Evolutionary conservation across 2,888 invertebrate genomes (phyloP).

Genomic region (Sisyra terminalis): DNA sequence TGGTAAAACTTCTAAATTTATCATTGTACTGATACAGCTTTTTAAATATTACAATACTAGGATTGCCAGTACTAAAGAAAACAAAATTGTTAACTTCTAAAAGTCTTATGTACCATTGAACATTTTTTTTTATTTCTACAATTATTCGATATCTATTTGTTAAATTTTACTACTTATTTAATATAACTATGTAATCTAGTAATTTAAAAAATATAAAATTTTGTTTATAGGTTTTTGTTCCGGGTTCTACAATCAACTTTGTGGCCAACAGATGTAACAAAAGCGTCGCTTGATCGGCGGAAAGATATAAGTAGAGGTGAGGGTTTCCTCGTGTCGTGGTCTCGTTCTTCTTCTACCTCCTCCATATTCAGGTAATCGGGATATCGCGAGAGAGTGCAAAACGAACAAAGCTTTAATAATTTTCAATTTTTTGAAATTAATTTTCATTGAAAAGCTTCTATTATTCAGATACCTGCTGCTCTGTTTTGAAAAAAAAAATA

Average conservation of each 20-base stretch:
- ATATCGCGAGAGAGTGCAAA: background rate
- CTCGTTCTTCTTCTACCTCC: constrained; percentile 40
- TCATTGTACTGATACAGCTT: too few species aligned
- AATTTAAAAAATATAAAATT: background rate
- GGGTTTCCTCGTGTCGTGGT: constrained; percentile 44
- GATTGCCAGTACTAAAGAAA: background rate
- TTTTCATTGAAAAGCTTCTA: too few species aligned
- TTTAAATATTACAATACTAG: too few species aligned
- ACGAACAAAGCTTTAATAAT: background rate
- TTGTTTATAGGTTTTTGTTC: constrained; percentile 42
- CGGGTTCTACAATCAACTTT: constrained; percentile 50
- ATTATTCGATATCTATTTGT: background rate
- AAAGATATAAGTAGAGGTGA: constrained; percentile 38
- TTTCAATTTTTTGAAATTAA: too few species aligned
- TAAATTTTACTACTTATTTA: background rate
- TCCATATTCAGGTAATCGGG: constrained; percentile 36
- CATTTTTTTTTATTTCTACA: too few species aligned
- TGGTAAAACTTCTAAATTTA: too few species aligned
- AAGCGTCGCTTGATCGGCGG: constrained; percentile 45
- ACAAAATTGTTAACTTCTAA: background rate
- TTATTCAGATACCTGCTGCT: too few species aligned
- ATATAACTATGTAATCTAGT: background rate
- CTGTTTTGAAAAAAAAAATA: too few species aligned
- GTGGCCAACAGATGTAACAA: constrained; percentile 58
- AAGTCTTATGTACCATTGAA: background rate